These are phyloP conservation scores for Sceloporus tristichus DNA, from an alignment of 2,113 vertebrate genomes.

Conservation along the genomic window DNA sequence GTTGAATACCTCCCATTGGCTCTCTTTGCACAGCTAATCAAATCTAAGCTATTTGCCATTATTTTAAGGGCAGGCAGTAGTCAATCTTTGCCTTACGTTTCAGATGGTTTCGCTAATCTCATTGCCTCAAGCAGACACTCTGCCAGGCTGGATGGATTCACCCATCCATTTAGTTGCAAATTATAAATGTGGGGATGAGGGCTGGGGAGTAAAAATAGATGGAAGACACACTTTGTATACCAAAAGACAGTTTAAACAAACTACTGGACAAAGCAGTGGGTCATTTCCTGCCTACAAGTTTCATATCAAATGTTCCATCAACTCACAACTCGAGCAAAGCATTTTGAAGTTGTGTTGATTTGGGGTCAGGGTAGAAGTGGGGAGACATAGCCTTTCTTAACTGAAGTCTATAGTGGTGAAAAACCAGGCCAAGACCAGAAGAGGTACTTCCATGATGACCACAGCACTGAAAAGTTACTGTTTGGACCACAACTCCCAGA, in stretches of 20 bases:
- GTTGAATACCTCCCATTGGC: conserved; percentile 19
- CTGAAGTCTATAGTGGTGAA: background rate
- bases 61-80: background rate
- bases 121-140: conserved; percentile 14
- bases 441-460: background rate
- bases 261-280: background rate
- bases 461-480: too few relatives aligned
- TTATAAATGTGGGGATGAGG: background rate
- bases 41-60: conserved; percentile 7
- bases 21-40: conserved; percentile 16
- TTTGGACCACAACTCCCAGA: too few relatives aligned
- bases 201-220: background rate
- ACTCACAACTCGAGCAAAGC: too few relatives aligned
- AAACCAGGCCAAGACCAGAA: background rate
- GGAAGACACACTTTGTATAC: background rate
- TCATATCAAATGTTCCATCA: background rate
- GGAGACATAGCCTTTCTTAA: too few relatives aligned
- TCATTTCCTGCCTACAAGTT: background rate
- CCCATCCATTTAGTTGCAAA: conserved; percentile 11
- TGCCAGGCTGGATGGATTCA: background rate
- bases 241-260: background rate
- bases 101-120: background rate
- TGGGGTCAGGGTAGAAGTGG: background rate
- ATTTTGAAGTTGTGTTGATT: too few relatives aligned
- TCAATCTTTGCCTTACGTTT: background rate